These are phyloP conservation scores for Amiota communis DNA, from an alignment of 2,888 invertebrate genomes.

Conservation along the genomic window DNA sequence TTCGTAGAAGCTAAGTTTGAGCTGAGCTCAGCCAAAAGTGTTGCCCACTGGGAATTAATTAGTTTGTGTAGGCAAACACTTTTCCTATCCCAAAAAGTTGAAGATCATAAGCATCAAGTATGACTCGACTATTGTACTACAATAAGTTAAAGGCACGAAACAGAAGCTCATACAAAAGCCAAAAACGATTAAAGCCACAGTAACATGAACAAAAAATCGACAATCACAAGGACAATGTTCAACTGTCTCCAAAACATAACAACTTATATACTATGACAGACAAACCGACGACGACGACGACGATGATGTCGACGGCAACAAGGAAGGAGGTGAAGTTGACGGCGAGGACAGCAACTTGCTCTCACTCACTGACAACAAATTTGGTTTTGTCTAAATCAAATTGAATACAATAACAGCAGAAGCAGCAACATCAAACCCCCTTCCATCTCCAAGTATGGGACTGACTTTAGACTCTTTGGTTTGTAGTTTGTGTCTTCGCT, in stretches of 20 bases:
- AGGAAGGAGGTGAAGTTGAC: neutral
- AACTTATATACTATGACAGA: constrained; percentile 23
- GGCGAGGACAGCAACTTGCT: neutral
- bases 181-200: constrained; percentile 33
- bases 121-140: neutral
- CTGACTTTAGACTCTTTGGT: constrained; percentile 21
- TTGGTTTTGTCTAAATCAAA: constrained; percentile 52
- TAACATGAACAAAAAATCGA: too few relatives aligned
- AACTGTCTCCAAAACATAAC: constrained; percentile 32
- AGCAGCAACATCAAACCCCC: neutral
- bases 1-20: too few relatives aligned
- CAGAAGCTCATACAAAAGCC: constrained; percentile 29
- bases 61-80: constrained; percentile 39
- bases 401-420: constrained; percentile 56
- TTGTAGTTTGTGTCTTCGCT: constrained; percentile 40
- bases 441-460: constrained; percentile 25
- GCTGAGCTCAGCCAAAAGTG: constrained; percentile 48
- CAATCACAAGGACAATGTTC: neutral
- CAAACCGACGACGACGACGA: constrained; percentile 32
- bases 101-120: neutral
- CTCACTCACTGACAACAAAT: constrained; percentile 20
- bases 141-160: constrained; percentile 6
- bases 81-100: neutral
- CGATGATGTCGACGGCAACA: neutral
- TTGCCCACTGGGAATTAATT: constrained; percentile 65